Evolutionary conservation across 2,113 vertebrate species (phyloP).

Genomic region (Dendrocopos noguchii): DNA sequence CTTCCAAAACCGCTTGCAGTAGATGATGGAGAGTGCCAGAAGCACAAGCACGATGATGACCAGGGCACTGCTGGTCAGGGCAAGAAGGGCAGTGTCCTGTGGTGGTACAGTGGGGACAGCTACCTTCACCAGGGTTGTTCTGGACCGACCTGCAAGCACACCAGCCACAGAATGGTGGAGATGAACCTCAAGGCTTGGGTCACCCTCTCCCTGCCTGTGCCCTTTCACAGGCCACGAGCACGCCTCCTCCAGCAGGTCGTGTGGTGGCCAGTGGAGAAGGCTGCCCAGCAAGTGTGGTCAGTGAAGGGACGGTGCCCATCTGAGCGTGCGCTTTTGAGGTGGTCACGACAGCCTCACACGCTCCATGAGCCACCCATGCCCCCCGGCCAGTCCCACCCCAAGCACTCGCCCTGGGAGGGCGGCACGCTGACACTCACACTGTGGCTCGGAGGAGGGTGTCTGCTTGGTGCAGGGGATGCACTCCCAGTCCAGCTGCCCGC

Average conservation of each 20-base stretch:
- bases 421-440: conserved; percentile 71
- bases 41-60: conserved; percentile 74
- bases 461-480: conserved; percentile 83
- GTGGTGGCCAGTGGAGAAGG: accelerated
- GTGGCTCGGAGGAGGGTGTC: conserved; percentile 70
- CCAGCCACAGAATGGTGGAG: background rate
- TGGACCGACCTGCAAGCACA: conserved; percentile 73
- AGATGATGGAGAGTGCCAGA: conserved; percentile 77
- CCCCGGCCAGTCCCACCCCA: background rate
- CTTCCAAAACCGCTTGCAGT: conserved; percentile 78
- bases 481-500: conserved; percentile 82
- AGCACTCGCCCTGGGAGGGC: accelerated
- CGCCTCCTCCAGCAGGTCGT: background rate
- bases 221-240: accelerated
- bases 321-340: accelerated
- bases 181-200: accelerated
- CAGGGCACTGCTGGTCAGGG: conserved; percentile 74
- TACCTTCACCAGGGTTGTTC: conserved; percentile 56
- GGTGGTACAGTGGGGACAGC: conserved; percentile 45
- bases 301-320: too few relatives aligned
- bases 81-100: conserved; percentile 67
- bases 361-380: accelerated
- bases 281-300: background rate
- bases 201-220: background rate
- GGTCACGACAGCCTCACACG: accelerated